A percentile compares a stretch with the other conserved stretches of the same genome.
These are phyloP conservation scores for Dasyurus viverrinus DNA, from an alignment of 2,113 vertebrate species.

Conservation along the genomic window DNA sequence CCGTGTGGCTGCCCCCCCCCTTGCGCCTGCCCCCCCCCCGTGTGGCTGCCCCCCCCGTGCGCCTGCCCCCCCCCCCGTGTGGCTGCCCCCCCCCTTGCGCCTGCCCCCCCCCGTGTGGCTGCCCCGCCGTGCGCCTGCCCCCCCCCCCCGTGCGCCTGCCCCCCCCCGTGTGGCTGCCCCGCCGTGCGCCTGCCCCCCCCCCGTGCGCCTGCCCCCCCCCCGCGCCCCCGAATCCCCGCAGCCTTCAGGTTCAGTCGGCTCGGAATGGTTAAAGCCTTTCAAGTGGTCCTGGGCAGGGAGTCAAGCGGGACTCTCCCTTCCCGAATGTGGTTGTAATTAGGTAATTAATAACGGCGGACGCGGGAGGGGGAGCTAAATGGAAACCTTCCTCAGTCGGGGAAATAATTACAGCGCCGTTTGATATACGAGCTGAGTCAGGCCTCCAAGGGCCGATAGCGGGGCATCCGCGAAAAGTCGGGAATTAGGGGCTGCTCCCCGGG, in stretches of 20 bases:
- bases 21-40: too few species aligned
- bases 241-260: background rate
- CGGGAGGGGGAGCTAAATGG: conserved; percentile 77
- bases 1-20: too few species aligned
- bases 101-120: too few species aligned
- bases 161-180: too few species aligned
- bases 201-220: background rate
- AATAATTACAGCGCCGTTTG: conserved; percentile 78
- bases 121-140: too few species aligned
- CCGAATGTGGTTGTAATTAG: conserved; percentile 85
- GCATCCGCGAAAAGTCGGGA: conserved; percentile 21
- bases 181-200: too few species aligned
- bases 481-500: background rate
- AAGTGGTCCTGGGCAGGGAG: conserved; percentile 78
- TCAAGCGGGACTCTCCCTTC: conserved; percentile 68
- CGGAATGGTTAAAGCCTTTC: conserved; percentile 51
- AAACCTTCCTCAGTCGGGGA: conserved; percentile 83
- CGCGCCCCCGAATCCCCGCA: fast-evolving
- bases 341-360: conserved; percentile 81
- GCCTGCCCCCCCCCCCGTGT: background rate
- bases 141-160: background rate
- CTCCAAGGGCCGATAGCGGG: conserved; percentile 59
- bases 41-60: too few species aligned
- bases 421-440: conserved; percentile 77
- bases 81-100: background rate